Percentiles rank a stretch among this genome's conserved stretches.
These are phyloP conservation scores for Drosophila athabasca DNA, from an alignment of 1,140 invertebrate genomes.

Conservation along the genomic window DNA sequence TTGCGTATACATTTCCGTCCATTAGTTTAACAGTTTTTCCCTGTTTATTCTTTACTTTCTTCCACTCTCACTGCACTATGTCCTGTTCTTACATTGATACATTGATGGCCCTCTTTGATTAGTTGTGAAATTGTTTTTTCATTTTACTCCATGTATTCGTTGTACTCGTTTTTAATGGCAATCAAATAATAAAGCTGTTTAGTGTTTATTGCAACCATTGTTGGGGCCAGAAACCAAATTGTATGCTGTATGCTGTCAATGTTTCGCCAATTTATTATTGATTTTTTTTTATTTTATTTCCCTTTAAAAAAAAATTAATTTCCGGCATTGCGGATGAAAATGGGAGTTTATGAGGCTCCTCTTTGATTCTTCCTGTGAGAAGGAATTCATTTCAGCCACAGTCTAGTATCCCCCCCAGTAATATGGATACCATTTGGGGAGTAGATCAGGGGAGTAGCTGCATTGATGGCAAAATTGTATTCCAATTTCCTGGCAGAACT, in stretches of 20 bases:
- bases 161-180: slow-evolving; percentile 34
- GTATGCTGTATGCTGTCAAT: not conserved
- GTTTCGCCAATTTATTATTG: too few relatives aligned
- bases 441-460: not conserved
- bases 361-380: too few relatives aligned
- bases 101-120: slow-evolving; percentile 67
- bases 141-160: slow-evolving; percentile 5
- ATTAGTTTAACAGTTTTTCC: slow-evolving; percentile 75
- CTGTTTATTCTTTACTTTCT: slow-evolving; percentile 30
- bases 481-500: slow-evolving; percentile 25
- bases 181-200: slow-evolving; percentile 40
- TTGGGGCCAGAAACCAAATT: slow-evolving; percentile 8
- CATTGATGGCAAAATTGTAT: not conserved
- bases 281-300: slow-evolving; percentile 14
- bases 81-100: slow-evolving; percentile 1
- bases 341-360: not conserved
- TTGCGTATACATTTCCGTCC: slow-evolving; percentile 76
- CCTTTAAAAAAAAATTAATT: not conserved
- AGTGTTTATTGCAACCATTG: slow-evolving; percentile 42
- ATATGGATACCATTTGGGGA: too few relatives aligned
- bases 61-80: slow-evolving; percentile 13
- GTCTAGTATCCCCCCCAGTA: too few relatives aligned
- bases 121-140: slow-evolving; percentile 62
- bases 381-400: too few relatives aligned
- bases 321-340: not conserved